Evolutionary conservation across 2,113 vertebrate species (phyloP), one percentile per base, ranked within the genome.

Genomic region (Mormyrus lacerda): DNA sequence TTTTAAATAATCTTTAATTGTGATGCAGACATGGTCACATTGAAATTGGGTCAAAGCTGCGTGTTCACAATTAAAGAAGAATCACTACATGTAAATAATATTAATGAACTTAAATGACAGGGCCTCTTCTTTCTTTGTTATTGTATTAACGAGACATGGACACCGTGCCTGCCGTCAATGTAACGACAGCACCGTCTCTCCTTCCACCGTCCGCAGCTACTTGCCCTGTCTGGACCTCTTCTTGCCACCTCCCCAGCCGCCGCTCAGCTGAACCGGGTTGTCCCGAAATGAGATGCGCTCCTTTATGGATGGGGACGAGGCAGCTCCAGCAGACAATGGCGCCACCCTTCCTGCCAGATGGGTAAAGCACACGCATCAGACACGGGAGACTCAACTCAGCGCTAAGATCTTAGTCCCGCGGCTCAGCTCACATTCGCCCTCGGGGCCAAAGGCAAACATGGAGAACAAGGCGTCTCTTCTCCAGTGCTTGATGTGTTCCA

Each of bases 181-280:
- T 21, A 45, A n/a, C 24, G 21, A 44, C 79, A 42, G 79, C 69
- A 15, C 15, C 13, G n/a, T 44, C 42, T 44, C 39, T 45, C 19
- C 82, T 47, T 21, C 82, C 15, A 2, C 39, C 19, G 8, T 47
- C 47, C 84, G 61, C 73, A 55, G 50, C 91, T 91, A 94, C 92
- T 94, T 95, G 90, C 19, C 45, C 47, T 91, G 79, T 87, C 95
- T 95, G 83, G 86, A 91, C 92, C 96, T 96, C 95, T 96, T 97
- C 95, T 96, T 99, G 89, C 98, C 98, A 89, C 95, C 95, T 93
- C 98, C 98, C 98, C 98, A 99, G 94, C 98, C 98, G 90, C 95
- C 92, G 0, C 98, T 98, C 93, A 96, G 92, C 88, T 94, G 96
- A 7, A 97, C 92, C 0, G 96, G 96, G 91, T 95, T 94, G 93